A percentile compares a stretch with the other conserved stretches of the same genome.
These are phyloP conservation scores for Amphiprion clarkii DNA, from an alignment of 2,797 vertebrate species.

Conservation along the genomic window DNA sequence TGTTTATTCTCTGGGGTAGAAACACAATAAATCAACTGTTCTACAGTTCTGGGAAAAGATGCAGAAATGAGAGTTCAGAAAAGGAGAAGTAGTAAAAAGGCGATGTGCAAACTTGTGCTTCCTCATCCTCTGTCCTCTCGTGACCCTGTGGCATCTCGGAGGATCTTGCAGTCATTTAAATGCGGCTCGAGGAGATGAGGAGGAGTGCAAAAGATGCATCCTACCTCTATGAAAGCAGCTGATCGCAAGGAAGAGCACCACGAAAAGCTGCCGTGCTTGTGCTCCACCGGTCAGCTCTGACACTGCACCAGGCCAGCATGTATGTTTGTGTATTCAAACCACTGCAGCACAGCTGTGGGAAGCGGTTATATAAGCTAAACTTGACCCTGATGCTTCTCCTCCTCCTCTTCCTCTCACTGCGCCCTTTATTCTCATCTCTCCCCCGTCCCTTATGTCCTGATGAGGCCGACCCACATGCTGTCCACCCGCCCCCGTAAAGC, in stretches of 20 bases:
- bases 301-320: neutral
- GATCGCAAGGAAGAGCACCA: too few relatives aligned
- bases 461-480: slow-evolving; percentile 43
- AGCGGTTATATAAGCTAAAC: slow-evolving; percentile 65
- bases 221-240: too few relatives aligned
- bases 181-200: too few relatives aligned
- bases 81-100: slow-evolving; percentile 17
- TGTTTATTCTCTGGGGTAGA: slow-evolving; percentile 25
- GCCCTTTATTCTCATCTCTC: slow-evolving; percentile 51
- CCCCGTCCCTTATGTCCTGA: slow-evolving; percentile 41
- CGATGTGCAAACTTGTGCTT: too few relatives aligned
- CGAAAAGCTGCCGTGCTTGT: too few relatives aligned
- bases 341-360: slow-evolving; percentile 48
- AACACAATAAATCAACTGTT: neutral
- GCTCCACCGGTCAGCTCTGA: slow-evolving; percentile 12
- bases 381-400: slow-evolving; percentile 54
- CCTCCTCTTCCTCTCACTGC: slow-evolving; percentile 20
- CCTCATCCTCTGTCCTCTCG: too few relatives aligned
- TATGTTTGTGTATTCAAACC: slow-evolving; percentile 22
- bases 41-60: slow-evolving; percentile 23
- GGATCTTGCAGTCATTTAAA: too few relatives aligned
- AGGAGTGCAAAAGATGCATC: too few relatives aligned
- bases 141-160: too few relatives aligned
- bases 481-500: slow-evolving; percentile 25
- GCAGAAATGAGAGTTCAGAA: slow-evolving; percentile 35